phyloP scores from a whole-genome alignment of 2,888 invertebrate genomes.

The Caenorhabditis drosophilae region DNA sequence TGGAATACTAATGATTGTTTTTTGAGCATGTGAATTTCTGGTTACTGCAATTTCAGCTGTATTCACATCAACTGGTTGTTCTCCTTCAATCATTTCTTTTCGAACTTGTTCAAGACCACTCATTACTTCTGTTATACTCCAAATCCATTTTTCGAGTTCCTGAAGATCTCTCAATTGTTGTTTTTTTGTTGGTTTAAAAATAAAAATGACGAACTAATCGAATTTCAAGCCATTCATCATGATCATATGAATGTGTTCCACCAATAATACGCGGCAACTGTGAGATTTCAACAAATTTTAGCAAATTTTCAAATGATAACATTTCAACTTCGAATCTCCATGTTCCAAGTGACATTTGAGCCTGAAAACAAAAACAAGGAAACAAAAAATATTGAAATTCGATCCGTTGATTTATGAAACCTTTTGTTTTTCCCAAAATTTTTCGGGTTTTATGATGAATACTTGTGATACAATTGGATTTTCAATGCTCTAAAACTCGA shows the following conservation, averaged over 20 bases:
- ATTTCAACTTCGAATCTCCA: slow-evolving; percentile 81
- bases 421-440: slow-evolving; percentile 99
- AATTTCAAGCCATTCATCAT: slow-evolving; percentile 94
- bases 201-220: slow-evolving; percentile 75
- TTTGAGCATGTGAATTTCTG: slow-evolving; percentile 89
- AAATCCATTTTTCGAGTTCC: slow-evolving; percentile 92
- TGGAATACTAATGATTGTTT: slow-evolving; percentile 88
- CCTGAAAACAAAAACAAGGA: too few relatives aligned
- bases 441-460: slow-evolving; percentile 75
- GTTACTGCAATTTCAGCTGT: slow-evolving; percentile 88
- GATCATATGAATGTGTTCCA: slow-evolving; percentile 86
- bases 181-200: background rate
- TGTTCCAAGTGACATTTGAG: slow-evolving; percentile 32
- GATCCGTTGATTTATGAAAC: too few relatives aligned
- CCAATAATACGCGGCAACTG: slow-evolving; percentile 93
- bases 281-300: slow-evolving; percentile 88
- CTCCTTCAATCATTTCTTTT: slow-evolving; percentile 81
- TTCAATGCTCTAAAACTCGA: slow-evolving; percentile 29
- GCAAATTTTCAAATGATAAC: slow-evolving; percentile 92
- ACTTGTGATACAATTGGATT: slow-evolving; percentile 20
- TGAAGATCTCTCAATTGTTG: slow-evolving; percentile 64
- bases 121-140: slow-evolving; percentile 84
- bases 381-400: too few relatives aligned
- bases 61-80: slow-evolving; percentile 91
- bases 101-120: slow-evolving; percentile 38